Base-by-base conservation (phyloP, 2,113 vertebrate species). In the Monopterus albus region DNA sequence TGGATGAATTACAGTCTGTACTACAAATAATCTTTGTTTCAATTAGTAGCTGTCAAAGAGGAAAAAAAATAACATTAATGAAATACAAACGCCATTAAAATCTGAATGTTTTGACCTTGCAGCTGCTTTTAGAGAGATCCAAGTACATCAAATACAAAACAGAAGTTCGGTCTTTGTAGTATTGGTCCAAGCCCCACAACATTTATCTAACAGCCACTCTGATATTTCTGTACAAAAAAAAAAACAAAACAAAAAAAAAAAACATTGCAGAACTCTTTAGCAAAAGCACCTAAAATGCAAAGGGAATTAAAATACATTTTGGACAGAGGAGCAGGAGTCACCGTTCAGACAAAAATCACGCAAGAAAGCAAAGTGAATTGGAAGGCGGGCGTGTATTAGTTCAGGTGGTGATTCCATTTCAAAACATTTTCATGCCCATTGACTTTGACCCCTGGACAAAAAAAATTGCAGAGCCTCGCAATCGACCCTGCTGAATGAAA, bases 221-320 rank as follows among this genome's bases (percentile, higher is more conserved):
- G 72, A 85, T 65, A 84, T 59, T 55, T 86, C 70, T 88, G 68
- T 88, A 89, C 82, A 88, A 49, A n/a, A 60, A 78, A 39, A 45
- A 31, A 29, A 50, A 53, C 12, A 29, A 20, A 35, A 47, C 17
- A 20, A 45, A 33, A 5, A 20, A 39, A 39, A 76, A 75, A 78
- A 83, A 76, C 43, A 66, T 62, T 62, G 56, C 45, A 63, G 50
- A 81, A 71, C 31, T 55, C 21, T 61, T 82, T 25, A 76, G 67
- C 76, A 77, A 74, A 86, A 85, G 76, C 72, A 83, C 47, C 82
- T 87, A 85, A 88, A 90, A 87, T 82, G 86, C 65, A 55, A 46
- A 66, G 49, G 76, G 47, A 83, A 81, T 86, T 88, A 83, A 90
- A 89, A 88, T 83, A 67, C 52, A 62, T 49, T 51, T 26, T 67